Evolutionary conservation across 1,140 invertebrate species (phyloP), one percentile per base, ranked within the genome.

Genomic region (Trichoplusia ni): DNA sequence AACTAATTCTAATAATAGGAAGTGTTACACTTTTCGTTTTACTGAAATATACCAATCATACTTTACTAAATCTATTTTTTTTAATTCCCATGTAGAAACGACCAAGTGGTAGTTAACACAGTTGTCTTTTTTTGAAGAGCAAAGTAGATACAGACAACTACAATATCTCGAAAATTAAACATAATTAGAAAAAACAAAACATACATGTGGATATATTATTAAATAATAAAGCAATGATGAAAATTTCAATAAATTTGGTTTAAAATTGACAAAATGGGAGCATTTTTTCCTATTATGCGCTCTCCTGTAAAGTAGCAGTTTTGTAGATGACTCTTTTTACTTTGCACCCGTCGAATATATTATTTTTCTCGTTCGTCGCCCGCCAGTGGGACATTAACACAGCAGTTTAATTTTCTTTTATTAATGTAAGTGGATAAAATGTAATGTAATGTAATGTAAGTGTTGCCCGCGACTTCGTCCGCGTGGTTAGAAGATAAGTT

Each of bases 111-210:
- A 60, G 38, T 46, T 60, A 35, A 33, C 56, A 46, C 29, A 46
- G 40, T 60, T 60, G 27, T 21, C 18, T 16, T 60, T 31, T 46
- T 46, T 46, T 46, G 13, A 46, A 60, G 40, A 1, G 18, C 40
- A 46, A 33, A 16, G 56, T 60, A 60, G 40, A 60, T 46, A 4
- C 13, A 46, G 56, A 46, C 40, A 60, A n/a, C 19, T 46, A 18
- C 42, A 60, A 46, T 46, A 60, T 60, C 56, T 60, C 40, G 56
- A 7, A 60, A 60, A 46, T 33, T 60, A 46, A 19, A 21, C 8
- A 46, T 33, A 46, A 46, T 33, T 60, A 33, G 4, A 21, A 33
- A 6, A 46, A 46, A 44, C 35, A 8, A 60, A 31, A 42, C 18
- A 44, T 29, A 29, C 14, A 56, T 23, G 35, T 46, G 27, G 21